Evolutionary conservation across 2,888 invertebrate species (phyloP).

Genomic region (Vanessa cardui): DNA sequence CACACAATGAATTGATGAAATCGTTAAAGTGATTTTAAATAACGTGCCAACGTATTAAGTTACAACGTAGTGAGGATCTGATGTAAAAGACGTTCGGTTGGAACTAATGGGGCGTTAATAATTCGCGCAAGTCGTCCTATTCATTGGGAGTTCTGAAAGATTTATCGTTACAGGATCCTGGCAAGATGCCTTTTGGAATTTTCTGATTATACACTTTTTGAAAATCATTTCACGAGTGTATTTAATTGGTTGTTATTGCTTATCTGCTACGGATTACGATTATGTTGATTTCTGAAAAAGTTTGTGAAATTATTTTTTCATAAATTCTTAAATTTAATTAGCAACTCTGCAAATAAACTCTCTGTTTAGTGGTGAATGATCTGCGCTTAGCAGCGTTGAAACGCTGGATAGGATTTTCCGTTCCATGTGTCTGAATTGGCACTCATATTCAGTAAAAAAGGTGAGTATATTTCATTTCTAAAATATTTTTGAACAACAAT

Average conservation of each 20-base stretch:
- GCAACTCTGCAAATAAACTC: no score
- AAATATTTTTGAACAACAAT: no score
- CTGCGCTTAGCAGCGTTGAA: no score
- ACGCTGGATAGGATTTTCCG: no score
- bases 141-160: slow-evolving; percentile 72
- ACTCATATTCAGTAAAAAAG: no score
- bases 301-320: no score
- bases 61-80: slow-evolving; percentile 16
- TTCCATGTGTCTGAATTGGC: no score
- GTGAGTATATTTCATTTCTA: no score
- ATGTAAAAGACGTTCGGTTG: slow-evolving; percentile 65
- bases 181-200: slow-evolving; percentile 78
- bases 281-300: no score
- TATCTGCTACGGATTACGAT: background rate
- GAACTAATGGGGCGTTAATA: slow-evolving; percentile 80
- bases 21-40: slow-evolving; percentile 6
- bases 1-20: background rate
- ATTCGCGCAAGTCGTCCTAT: slow-evolving; percentile 74
- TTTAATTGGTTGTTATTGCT: background rate
- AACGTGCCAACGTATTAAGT: background rate
- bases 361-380: no score
- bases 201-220: slow-evolving; percentile 39
- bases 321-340: no score
- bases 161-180: slow-evolving; percentile 78
- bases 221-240: slow-evolving; percentile 8